phyloP scores from a whole-genome alignment of 2,113 vertebrate genomes.

The Silurus meridionalis region DNA sequence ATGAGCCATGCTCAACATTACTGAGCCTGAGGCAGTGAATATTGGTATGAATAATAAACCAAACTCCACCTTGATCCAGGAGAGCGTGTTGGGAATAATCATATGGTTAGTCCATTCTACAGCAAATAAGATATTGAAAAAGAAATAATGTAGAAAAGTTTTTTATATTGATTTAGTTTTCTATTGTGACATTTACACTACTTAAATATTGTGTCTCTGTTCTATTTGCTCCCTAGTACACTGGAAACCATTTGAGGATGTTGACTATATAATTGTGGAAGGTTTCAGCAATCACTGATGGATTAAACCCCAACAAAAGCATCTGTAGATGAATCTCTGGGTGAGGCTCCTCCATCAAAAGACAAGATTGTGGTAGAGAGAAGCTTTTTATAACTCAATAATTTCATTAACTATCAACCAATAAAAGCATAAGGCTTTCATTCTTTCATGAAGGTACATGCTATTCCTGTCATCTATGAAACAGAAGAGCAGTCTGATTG shows the following conservation, averaged over 20 bases:
- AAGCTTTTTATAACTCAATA: not conserved
- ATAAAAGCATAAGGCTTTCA: conserved; percentile 17
- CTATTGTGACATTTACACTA: not conserved
- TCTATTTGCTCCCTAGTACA: not conserved
- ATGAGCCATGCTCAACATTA: conserved; percentile 11
- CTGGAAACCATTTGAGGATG: not conserved
- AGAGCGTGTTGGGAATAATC: not conserved
- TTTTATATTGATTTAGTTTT: not conserved
- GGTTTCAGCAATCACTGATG: not conserved
- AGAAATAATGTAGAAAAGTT: not conserved
- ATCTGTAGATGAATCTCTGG: not conserved
- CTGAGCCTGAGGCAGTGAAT: conserved; percentile 18
- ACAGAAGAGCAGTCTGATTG: conserved; percentile 35
- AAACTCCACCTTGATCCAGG: not conserved
- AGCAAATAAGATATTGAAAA: not conserved
- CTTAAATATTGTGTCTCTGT: not conserved
- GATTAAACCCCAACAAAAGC: not conserved
- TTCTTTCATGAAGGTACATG: conserved; percentile 30
- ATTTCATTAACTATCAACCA: conserved; percentile 13
- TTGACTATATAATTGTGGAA: not conserved
- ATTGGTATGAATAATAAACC: not conserved
- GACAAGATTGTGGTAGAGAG: not conserved
- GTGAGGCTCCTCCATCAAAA: not conserved
- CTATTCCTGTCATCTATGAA: conserved; percentile 20
- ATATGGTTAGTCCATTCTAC: not conserved